phyloP scores from a whole-genome alignment of 92 coral and sea anemone genomes.

The Scolanthus callimorphus region DNA sequence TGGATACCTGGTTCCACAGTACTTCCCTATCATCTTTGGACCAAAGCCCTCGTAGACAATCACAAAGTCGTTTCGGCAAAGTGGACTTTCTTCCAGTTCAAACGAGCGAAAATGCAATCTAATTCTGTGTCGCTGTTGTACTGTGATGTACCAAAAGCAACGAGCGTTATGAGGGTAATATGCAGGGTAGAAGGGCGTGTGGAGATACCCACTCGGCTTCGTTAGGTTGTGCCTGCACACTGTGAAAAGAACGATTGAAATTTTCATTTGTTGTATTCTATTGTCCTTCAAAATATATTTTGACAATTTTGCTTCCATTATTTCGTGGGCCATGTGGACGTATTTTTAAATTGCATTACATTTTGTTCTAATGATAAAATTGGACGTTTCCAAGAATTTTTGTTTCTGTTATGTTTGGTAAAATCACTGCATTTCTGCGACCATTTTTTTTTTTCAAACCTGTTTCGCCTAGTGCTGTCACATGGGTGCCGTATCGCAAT shows the following conservation, averaged over 20 bases:
- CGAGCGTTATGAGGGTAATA: constrained; percentile 30
- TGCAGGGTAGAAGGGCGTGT: constrained; percentile 51
- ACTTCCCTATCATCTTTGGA: constrained; percentile 40
- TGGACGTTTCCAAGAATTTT: too few relatives aligned
- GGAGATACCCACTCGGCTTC: constrained; percentile 21
- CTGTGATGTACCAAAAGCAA: constrained; percentile 58
- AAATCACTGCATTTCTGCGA: too few relatives aligned
- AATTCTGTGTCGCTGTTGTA: constrained; percentile 18
- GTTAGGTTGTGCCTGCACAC: constrained; percentile 31
- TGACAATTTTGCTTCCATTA: too few relatives aligned
- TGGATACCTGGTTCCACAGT: constrained; percentile 69
- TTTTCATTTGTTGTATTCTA: too few relatives aligned
- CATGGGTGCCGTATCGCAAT: too few relatives aligned
- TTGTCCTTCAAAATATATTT: too few relatives aligned
- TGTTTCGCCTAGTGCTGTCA: too few relatives aligned
- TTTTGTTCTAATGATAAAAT: too few relatives aligned
- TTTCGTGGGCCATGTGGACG: too few relatives aligned
- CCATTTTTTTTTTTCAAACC: too few relatives aligned
- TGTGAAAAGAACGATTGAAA: constrained; percentile 3
- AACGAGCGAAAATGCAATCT: constrained; percentile 55
- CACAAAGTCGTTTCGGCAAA: constrained; percentile 52
- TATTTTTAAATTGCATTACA: too few relatives aligned
- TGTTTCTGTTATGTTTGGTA: too few relatives aligned
- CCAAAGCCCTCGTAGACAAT: constrained; percentile 26
- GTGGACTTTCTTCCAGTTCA: constrained; percentile 59